A percentile compares a stretch with the other conserved stretches of the same genome.
Conservation (phyloP, 2,797 vertebrate species). For the Hypotaenidia philippensis region DNA sequence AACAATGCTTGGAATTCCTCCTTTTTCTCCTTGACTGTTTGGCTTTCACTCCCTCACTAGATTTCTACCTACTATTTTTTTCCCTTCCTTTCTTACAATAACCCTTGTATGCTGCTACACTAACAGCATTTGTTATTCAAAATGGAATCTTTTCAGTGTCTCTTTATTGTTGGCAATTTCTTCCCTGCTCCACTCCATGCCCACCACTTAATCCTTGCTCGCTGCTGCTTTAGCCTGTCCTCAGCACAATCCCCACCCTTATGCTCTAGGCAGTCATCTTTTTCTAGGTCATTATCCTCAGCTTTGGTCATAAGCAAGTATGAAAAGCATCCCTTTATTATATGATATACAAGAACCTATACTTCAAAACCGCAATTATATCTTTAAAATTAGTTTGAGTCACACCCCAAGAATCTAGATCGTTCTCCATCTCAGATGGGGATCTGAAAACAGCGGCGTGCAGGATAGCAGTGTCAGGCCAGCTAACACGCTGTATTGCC, state of each 20-base stretch:
- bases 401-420: background rate
- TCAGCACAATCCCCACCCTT: background rate
- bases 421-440: background rate
- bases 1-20: background rate
- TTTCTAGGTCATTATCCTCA: background rate
- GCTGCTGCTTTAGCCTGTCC: background rate
- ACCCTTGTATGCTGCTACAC: background rate
- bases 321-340: slow-evolving; percentile 7
- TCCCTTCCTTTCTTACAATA: background rate
- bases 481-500: background rate
- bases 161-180: background rate
- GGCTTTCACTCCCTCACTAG: background rate
- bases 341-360: background rate
- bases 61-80: background rate
- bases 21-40: background rate
- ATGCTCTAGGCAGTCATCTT: background rate
- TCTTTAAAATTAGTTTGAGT: background rate
- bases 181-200: background rate
- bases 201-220: background rate
- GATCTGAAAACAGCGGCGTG: background rate
- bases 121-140: background rate
- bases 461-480: background rate
- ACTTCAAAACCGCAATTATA: background rate
- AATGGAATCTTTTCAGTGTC: background rate
- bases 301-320: background rate